A percentile compares a stretch with the other conserved stretches of the same genome.
Conservation (phyloP, 2,113 vertebrate species). For the Nesospiza acunhae region DNA sequence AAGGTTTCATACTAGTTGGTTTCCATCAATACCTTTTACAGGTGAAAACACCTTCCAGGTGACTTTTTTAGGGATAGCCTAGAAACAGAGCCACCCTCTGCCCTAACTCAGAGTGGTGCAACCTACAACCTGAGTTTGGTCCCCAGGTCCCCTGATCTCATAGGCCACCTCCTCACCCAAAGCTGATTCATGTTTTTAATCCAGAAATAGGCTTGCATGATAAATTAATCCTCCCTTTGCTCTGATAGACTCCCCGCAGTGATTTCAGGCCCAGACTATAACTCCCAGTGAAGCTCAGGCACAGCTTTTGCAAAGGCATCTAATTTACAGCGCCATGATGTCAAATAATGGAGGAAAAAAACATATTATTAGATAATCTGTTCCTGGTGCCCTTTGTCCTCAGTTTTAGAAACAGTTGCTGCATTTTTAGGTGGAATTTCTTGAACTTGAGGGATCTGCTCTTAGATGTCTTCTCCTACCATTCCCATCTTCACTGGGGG, state of each 20-base stretch:
- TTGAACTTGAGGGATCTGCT: not conserved
- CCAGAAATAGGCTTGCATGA: not conserved
- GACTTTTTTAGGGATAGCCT: not conserved
- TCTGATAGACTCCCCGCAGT: not conserved
- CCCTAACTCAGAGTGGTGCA: not conserved
- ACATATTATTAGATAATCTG: not conserved
- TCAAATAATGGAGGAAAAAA: not conserved
- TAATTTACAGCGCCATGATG: not conserved
- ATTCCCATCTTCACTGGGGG: not conserved
- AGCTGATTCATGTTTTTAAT: not conserved
- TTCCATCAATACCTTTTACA: not conserved
- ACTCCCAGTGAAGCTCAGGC: not conserved
- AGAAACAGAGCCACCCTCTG: not conserved
- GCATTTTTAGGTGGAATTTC: not conserved
- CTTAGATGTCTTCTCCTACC: not conserved
- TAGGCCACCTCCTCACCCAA: not conserved
- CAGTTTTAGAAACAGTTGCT: not conserved
- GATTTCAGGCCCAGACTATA: not conserved
- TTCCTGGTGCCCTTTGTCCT: not conserved
- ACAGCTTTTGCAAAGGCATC: not conserved
- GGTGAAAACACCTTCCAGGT: not conserved
- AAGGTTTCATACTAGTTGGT: not conserved
- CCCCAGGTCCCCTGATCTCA: not conserved
- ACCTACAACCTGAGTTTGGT: not conserved
- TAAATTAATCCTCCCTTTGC: not conserved